Evolutionary conservation across 2,797 vertebrate species (phyloP).

Genomic region (Liasis olivaceus): DNA sequence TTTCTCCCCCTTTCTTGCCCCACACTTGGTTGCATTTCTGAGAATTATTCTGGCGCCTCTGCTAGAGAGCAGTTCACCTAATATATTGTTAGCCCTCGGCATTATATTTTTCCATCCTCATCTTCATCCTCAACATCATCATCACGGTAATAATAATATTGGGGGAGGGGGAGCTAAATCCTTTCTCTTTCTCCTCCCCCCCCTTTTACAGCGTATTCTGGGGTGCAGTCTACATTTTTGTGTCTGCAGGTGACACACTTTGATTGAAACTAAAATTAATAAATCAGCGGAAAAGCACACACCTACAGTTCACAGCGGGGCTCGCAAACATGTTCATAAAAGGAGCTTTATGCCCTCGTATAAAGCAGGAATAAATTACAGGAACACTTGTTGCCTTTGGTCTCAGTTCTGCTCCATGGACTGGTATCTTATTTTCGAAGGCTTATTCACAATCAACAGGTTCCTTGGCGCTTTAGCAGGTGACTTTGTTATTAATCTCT

Average conservation of each 20-base stretch:
- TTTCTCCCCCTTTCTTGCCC: slow-evolving; percentile 36
- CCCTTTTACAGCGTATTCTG: slow-evolving; percentile 65
- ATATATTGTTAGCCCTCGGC: background rate
- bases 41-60: slow-evolving; percentile 69
- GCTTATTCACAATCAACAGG: slow-evolving; percentile 83
- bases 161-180: slow-evolving; percentile 65
- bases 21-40: slow-evolving; percentile 61
- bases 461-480: slow-evolving; percentile 80
- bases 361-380: slow-evolving; percentile 85
- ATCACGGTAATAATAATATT: slow-evolving; percentile 58
- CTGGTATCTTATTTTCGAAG: slow-evolving; percentile 82
- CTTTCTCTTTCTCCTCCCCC: slow-evolving; percentile 27
- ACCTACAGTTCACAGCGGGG: slow-evolving; percentile 83
- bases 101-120: background rate
- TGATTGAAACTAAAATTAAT: slow-evolving; percentile 88
- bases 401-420: slow-evolving; percentile 80
- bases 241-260: slow-evolving; percentile 85
- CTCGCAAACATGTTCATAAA: slow-evolving; percentile 82
- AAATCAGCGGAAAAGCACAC: slow-evolving; percentile 83
- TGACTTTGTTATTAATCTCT: slow-evolving; percentile 85
- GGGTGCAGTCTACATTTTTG: slow-evolving; percentile 80
- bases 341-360: slow-evolving; percentile 81
- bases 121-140: background rate
- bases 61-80: slow-evolving; percentile 31
- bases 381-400: slow-evolving; percentile 83